phyloP scores from a whole-genome alignment of 2,888 invertebrate genomes.

The Eristalis tenax region DNA sequence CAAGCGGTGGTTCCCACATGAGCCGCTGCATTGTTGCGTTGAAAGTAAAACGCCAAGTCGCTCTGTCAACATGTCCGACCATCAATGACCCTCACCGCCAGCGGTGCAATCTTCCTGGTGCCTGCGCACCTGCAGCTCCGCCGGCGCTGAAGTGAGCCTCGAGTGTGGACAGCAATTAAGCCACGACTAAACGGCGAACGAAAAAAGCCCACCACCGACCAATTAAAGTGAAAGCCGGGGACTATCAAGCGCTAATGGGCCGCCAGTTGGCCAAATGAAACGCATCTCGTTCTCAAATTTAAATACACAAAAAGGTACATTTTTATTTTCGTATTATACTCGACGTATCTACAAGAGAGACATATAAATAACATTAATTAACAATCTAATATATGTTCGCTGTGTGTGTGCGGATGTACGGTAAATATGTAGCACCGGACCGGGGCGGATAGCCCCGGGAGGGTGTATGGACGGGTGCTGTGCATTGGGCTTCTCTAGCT shows the following conservation, averaged over 20 bases:
- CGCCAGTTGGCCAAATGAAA: slow-evolving; percentile 27
- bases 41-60: slow-evolving; percentile 42
- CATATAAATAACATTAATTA: slow-evolving; percentile 68
- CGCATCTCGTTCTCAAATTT: slow-evolving; percentile 26
- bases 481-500: slow-evolving; percentile 62
- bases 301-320: slow-evolving; percentile 7
- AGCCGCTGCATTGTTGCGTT: slow-evolving; percentile 26
- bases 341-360: slow-evolving; percentile 59
- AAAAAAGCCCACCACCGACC: not conserved
- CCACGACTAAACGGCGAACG: not conserved
- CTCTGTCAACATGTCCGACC: not conserved
- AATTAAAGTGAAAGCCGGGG: slow-evolving; percentile 63
- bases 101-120: slow-evolving; percentile 39
- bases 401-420: slow-evolving; percentile 8
- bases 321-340: slow-evolving; percentile 46
- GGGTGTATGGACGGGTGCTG: slow-evolving; percentile 29
- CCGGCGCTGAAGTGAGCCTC: not conserved
- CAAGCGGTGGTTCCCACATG: slow-evolving; percentile 5
- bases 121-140: slow-evolving; percentile 14
- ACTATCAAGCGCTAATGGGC: slow-evolving; percentile 4
- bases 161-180: slow-evolving; percentile 39
- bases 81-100: slow-evolving; percentile 45
- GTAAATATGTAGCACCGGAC: slow-evolving; percentile 12
- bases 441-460: not conserved
- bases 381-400: slow-evolving; percentile 45